Conservation (phyloP, 2,113 vertebrate genomes). For the Ochotona princeps region DNA sequence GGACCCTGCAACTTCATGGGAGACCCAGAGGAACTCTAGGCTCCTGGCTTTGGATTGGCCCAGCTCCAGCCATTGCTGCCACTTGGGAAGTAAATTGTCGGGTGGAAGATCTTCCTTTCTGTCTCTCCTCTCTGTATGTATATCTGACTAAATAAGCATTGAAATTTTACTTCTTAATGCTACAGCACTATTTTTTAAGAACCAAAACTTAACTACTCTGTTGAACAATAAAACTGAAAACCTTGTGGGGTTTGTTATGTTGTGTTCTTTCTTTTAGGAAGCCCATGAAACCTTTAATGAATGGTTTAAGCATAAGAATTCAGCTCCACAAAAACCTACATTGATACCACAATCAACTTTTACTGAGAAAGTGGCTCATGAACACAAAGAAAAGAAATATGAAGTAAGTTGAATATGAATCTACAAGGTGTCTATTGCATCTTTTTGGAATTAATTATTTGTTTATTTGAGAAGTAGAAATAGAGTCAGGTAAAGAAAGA, state of each 20-base stretch:
- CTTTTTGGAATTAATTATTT: no score
- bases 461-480: no score
- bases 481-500: no score
- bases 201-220: slow-evolving; percentile 16
- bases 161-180: slow-evolving; percentile 50
- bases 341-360: slow-evolving; percentile 92
- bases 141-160: not conserved
- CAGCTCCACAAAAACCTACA: slow-evolving; percentile 93
- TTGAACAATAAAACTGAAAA: slow-evolving; percentile 21
- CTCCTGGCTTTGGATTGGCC: no score
- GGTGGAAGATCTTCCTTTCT: no score
- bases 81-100: no score
- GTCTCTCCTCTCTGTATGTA: no score
- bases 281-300: slow-evolving; percentile 97
- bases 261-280: slow-evolving; percentile 88
- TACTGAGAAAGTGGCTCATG: slow-evolving; percentile 96
- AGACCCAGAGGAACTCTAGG: no score
- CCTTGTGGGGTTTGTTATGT: not conserved
- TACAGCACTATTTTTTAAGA: slow-evolving; percentile 54
- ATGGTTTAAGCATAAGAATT: slow-evolving; percentile 97
- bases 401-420: slow-evolving; percentile 86
- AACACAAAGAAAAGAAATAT: slow-evolving; percentile 97
- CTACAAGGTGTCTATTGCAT: not conserved
- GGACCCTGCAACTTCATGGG: no score
- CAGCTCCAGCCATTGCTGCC: no score